Evolutionary conservation across 2,888 invertebrate genomes (phyloP), one percentile per base, ranked within the genome.

Genomic region (Chloromyia formosa): DNA sequence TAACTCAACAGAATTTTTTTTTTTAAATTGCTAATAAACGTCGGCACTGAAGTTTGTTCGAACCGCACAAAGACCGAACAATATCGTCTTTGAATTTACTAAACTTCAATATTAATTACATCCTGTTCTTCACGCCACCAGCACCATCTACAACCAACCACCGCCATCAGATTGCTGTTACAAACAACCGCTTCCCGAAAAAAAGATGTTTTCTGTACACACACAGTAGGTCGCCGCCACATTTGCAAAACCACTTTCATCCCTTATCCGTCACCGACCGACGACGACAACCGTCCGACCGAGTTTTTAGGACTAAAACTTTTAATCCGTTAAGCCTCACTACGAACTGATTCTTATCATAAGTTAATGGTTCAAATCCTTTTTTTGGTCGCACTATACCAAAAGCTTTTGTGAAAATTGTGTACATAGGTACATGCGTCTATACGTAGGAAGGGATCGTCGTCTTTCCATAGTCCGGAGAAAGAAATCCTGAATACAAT

Each of bases 311-410:
- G 27, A 35, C 49, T 49, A n/a, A 49, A 49, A 49, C 18, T 56
- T 56, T 56, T 56, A 56, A 56, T 56, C 56, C 56, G 56, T 56
- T 56, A 56, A 56, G 16, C 56, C 56, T 16, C 22, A 16, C 62
- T 9, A 64, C 16, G 40, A 35, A 64, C 45, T 66, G 66, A 66
- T 66, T 66, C 66, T 66, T 66, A 66, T 66, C 66, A 66, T 22
- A 49, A 66, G 42, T 66, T 66, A 66, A 66, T 66, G 66, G 66
- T 49, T 35, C 16, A 16, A 66, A 66, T 66, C 66, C 66, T 61
- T 45, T 66, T n/a, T 22, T 42, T 20, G 66, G 66, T 14, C 49
- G 22, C 49, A 66, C 56, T 56, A 56, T 56, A 56, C 56, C 3
- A 35, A 56, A 16, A 56, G 62, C 62, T 62, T 56, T 62, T 62